A percentile compares a stretch with the other conserved stretches of the same genome.
Evolutionary conservation across 2,113 vertebrate genomes (phyloP).

Genomic region (Numenius arquata): DNA sequence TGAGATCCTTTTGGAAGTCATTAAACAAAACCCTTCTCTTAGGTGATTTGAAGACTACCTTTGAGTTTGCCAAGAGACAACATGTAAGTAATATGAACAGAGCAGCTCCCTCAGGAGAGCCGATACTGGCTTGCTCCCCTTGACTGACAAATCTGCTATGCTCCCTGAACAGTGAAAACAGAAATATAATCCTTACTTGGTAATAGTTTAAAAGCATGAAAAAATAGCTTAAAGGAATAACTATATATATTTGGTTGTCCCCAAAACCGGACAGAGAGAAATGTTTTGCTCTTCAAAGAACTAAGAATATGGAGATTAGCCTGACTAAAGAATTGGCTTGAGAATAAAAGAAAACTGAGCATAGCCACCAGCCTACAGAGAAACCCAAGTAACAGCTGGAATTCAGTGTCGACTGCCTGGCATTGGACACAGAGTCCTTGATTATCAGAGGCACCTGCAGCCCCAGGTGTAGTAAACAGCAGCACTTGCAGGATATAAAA

Average conservation of each 20-base stretch:
- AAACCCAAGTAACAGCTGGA: background rate
- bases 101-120: background rate
- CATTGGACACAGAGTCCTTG: rapidly evolving
- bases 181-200: background rate
- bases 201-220: background rate
- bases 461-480: background rate
- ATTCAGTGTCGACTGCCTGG: background rate
- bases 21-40: background rate
- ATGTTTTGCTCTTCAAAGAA: background rate
- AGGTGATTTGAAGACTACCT: background rate
- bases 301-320: background rate
- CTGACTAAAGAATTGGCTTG: background rate
- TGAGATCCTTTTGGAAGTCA: background rate
- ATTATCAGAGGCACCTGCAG: background rate
- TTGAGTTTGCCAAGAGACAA: background rate
- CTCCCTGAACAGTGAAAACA: background rate
- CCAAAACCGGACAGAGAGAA: background rate
- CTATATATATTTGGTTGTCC: background rate
- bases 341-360: background rate
- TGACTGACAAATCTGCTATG: background rate
- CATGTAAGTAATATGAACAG: background rate
- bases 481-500: background rate
- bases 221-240: background rate
- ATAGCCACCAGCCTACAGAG: background rate
- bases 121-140: background rate